A percentile compares a stretch with the other conserved stretches of the same genome.
Conservation (phyloP, 2,113 vertebrate genomes). For the Sterrhoptilus dennistouni region DNA sequence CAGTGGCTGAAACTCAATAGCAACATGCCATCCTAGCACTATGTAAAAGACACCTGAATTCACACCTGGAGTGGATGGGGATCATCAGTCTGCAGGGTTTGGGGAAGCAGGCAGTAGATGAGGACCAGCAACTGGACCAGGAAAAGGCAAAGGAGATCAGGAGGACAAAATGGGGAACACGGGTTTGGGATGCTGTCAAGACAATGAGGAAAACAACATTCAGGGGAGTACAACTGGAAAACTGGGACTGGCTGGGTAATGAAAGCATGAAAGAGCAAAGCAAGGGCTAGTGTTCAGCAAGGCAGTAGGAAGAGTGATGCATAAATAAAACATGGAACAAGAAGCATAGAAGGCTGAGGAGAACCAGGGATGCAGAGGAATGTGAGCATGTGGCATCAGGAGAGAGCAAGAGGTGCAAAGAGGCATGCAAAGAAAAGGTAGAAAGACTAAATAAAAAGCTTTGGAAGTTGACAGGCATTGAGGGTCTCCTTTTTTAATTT, state of each 20-base stretch:
- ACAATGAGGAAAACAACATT: not conserved
- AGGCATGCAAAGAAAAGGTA: not conserved
- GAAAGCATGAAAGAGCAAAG: not conserved
- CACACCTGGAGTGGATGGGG: not conserved
- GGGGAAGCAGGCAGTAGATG: not conserved
- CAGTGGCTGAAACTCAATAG: not conserved
- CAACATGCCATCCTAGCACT: not conserved
- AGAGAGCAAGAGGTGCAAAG: not conserved
- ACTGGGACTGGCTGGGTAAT: not conserved
- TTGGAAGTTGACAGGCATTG: not conserved
- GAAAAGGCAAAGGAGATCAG: not conserved
- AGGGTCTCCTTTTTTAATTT: not conserved
- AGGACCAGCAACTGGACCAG: not conserved
- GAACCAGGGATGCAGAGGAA: not conserved
- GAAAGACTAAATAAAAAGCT: not conserved
- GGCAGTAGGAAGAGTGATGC: not conserved
- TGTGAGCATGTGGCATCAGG: rapidly evolving
- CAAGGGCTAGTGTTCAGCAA: not conserved
- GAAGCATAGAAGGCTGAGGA: not conserved
- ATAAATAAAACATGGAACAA: slow-evolving; percentile 4
- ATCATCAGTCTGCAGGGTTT: not conserved
- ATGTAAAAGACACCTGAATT: not conserved
- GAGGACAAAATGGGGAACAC: not conserved
- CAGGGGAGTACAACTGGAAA: not conserved
- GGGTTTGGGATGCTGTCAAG: not conserved